These are phyloP conservation scores for Pteronura brasiliensis DNA, from an alignment of 2,113 vertebrate genomes.

Conservation along the genomic window DNA sequence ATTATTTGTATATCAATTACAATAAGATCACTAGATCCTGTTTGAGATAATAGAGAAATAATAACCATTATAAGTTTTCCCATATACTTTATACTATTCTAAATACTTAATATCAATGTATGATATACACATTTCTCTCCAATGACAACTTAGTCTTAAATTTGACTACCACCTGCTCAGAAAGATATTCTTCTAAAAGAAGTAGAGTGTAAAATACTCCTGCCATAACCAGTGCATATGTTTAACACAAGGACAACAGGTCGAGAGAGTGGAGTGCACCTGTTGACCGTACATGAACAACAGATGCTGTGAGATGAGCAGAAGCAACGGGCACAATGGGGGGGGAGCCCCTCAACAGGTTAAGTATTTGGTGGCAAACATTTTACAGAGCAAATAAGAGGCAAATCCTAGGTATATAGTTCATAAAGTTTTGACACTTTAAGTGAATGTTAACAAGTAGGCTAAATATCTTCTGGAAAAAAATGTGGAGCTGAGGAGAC, in stretches of 20 bases:
- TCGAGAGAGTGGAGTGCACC: background rate
- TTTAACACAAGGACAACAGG: background rate
- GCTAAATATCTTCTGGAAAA: background rate
- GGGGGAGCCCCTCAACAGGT: no score
- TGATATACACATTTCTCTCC: background rate
- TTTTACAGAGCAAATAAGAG: background rate
- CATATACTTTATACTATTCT: background rate
- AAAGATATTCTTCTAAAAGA: background rate
- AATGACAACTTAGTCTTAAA: background rate
- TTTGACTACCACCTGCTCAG: background rate
- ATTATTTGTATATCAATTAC: background rate
- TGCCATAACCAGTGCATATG: rapidly evolving
- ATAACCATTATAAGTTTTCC: background rate
- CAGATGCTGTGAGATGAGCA: background rate
- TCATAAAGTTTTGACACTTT: background rate
- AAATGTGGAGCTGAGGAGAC: background rate
- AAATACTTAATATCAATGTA: background rate
- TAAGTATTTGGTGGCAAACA: background rate
- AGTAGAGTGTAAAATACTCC: background rate
- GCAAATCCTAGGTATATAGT: background rate
- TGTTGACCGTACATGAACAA: background rate
- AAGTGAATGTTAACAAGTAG: background rate
- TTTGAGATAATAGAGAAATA: background rate
- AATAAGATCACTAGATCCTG: background rate
- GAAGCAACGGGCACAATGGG: rapidly evolving